Evolutionary conservation across 2,113 vertebrate species (phyloP).

Genomic region (Spea bombifrons): DNA sequence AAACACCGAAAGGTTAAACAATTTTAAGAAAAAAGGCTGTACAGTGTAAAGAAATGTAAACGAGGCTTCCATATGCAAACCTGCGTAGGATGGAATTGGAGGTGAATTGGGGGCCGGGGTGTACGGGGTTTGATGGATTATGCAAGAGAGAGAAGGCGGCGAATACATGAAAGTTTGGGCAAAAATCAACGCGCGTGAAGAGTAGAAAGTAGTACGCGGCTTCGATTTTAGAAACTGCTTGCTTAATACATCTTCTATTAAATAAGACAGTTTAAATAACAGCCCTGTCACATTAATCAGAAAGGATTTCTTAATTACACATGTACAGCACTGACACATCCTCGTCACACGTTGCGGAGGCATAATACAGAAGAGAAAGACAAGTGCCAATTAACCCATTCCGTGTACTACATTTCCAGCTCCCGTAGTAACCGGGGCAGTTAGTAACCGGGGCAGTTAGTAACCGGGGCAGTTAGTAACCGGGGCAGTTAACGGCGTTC

Average conservation of each 20-base stretch:
- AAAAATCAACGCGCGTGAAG: neutral
- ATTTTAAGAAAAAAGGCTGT: no score
- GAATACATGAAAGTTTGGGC: neutral
- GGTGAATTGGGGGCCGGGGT: no score
- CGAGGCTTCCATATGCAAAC: neutral
- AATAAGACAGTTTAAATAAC: slow-evolving; percentile 37
- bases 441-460: no score
- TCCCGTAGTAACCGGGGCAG: no score
- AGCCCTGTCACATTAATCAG: slow-evolving; percentile 43
- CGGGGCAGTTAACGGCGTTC: no score
- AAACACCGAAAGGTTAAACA: no score
- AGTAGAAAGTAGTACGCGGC: neutral
- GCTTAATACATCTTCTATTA: slow-evolving; percentile 25
- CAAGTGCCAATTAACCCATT: slow-evolving; percentile 15
- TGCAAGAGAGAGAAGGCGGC: no score
- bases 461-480: no score
- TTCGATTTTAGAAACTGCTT: slow-evolving; percentile 15
- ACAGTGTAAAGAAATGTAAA: neutral
- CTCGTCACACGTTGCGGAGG: slow-evolving; percentile 35
- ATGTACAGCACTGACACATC: slow-evolving; percentile 37
- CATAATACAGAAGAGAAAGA: slow-evolving; percentile 16
- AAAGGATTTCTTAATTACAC: slow-evolving; percentile 41
- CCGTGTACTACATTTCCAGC: no score
- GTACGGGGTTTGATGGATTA: no score
- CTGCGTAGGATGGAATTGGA: no score